These are phyloP conservation scores for Mythimna loreyi DNA, from an alignment of 2,888 invertebrate genomes.

Conservation along the genomic window DNA sequence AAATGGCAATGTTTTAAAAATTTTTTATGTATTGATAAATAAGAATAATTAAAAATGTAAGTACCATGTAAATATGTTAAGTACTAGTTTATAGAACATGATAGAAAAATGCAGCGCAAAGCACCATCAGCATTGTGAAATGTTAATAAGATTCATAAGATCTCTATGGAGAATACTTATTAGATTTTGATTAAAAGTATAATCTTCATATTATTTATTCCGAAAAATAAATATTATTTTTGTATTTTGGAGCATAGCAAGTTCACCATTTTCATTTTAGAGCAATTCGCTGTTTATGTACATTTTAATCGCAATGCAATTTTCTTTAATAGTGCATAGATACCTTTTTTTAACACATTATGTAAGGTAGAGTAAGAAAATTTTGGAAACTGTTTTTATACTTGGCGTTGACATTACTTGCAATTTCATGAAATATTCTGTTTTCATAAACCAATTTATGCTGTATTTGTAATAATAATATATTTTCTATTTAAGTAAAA, in stretches of 20 bases:
- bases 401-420: background rate
- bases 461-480: background rate
- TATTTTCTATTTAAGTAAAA: too few species aligned
- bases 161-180: background rate
- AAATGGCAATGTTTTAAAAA: background rate
- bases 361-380: conserved; percentile 1
- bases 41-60: conserved; percentile 13
- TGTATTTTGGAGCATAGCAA: conserved; percentile 21
- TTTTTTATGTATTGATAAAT: background rate
- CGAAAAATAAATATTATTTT: background rate
- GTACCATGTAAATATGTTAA: background rate
- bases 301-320: conserved; percentile 26
- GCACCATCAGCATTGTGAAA: background rate
- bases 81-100: conserved; percentile 8
- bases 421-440: background rate
- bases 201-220: background rate
- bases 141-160: background rate
- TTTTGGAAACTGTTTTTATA: conserved; percentile 1
- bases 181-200: background rate
- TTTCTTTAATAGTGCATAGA: background rate
- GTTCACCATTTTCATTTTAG: background rate
- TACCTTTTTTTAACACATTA: conserved; percentile 9
- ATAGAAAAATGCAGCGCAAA: conserved; percentile 21
- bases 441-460: background rate
- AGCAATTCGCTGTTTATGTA: conserved; percentile 20